These are phyloP conservation scores for Salvelinus alpinus DNA, from an alignment of 2,113 vertebrate genomes.

Conservation along the genomic window DNA sequence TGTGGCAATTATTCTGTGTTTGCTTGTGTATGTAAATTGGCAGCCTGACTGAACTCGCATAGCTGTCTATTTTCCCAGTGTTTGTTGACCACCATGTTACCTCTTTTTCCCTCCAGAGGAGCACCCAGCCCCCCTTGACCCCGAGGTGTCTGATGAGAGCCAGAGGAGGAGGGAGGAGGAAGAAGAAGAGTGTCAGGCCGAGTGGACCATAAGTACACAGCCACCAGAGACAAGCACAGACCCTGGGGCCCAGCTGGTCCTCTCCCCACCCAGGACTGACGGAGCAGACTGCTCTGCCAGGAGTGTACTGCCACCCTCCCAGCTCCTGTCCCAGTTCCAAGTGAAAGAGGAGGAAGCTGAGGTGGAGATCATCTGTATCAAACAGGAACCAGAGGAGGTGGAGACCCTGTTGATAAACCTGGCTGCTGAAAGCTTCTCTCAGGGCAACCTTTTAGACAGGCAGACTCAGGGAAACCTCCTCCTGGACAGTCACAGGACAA, in stretches of 20 bases:
- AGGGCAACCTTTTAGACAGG: background rate
- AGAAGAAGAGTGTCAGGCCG: background rate
- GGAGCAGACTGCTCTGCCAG: conserved; percentile 48
- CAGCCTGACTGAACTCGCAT: background rate
- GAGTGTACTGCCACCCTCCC: background rate
- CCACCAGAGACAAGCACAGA: background rate
- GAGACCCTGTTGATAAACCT: conserved; percentile 44
- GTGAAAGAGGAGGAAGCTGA: conserved; percentile 66
- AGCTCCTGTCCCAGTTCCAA: conserved; percentile 26
- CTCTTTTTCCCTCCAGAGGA: background rate
- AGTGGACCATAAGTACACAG: background rate
- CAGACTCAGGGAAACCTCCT: background rate
- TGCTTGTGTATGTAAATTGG: no score
- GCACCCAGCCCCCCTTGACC: background rate
- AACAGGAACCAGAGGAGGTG: conserved; percentile 68
- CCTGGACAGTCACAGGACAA: background rate
- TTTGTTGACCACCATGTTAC: background rate
- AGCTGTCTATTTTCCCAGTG: background rate
- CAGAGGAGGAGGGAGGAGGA: background rate
- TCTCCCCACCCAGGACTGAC: background rate
- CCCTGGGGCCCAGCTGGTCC: background rate
- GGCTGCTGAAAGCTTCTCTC: background rate
- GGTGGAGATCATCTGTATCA: conserved; percentile 70
- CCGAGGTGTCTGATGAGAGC: background rate
- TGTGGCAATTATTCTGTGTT: no score